Evolutionary conservation across 2,888 invertebrate species (phyloP).

Genomic region (Dryobotodes eremita): DNA sequence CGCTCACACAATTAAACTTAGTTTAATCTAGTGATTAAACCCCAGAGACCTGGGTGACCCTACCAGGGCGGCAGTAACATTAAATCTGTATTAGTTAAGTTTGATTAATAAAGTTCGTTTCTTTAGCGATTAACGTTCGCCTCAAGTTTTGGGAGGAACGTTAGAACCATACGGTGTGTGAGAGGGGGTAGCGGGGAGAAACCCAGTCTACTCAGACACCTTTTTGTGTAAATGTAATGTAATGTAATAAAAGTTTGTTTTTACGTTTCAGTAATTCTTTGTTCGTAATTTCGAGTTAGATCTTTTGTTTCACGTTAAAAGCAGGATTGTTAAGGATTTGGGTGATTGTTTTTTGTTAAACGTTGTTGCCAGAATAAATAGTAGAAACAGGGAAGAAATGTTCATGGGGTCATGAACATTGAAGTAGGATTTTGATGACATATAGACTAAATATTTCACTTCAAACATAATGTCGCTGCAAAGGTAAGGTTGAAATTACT

Average conservation of each 20-base stretch:
- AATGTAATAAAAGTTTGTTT: slow-evolving; percentile 56
- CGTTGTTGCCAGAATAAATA: slow-evolving; percentile 35
- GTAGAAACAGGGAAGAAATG: slow-evolving; percentile 9
- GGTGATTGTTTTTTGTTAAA: slow-evolving; percentile 32
- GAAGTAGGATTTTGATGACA: background rate
- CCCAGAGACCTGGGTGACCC: slow-evolving; percentile 49
- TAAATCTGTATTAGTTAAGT: slow-evolving; percentile 68
- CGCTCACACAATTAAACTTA: slow-evolving; percentile 63
- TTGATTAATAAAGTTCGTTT: slow-evolving; percentile 71
- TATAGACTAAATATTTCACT: background rate
- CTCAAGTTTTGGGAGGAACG: slow-evolving; percentile 54
- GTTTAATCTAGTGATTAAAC: slow-evolving; percentile 60
- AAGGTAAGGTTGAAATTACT: background rate
- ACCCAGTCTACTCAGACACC: slow-evolving; percentile 32
- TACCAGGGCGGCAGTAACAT: slow-evolving; percentile 58
- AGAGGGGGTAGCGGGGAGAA: background rate
- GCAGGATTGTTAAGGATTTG: slow-evolving; percentile 25
- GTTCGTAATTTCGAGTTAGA: slow-evolving; percentile 47
- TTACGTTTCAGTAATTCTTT: slow-evolving; percentile 52
- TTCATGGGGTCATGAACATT: background rate
- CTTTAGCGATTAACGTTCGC: slow-evolving; percentile 61
- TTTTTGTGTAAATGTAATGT: slow-evolving; percentile 55
- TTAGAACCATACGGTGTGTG: slow-evolving; percentile 54
- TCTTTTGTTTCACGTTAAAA: slow-evolving; percentile 46
- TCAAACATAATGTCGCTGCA: background rate